Evolutionary conservation across 2,797 vertebrate genomes (phyloP).

Genomic region (Sternarchorhynchus goeldii): DNA sequence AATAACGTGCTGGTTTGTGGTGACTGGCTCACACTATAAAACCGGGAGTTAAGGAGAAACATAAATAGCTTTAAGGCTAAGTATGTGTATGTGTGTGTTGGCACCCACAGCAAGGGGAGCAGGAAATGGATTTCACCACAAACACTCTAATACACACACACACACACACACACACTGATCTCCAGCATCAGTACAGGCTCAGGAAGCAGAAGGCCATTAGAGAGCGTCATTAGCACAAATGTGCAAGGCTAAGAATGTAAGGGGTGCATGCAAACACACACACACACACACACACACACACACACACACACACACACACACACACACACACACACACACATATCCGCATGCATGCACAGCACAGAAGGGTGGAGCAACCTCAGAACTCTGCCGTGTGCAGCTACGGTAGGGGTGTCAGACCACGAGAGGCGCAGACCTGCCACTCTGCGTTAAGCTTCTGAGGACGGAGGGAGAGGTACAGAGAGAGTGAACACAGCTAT

Average conservation of each 20-base stretch:
- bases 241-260: conserved; percentile 10
- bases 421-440: conserved; percentile 54
- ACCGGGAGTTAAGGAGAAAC: conserved; percentile 34
- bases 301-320: conserved; percentile 6
- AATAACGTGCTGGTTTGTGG: not conserved
- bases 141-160: conserved; percentile 26
- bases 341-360: not conserved
- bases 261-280: not conserved
- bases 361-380: not conserved
- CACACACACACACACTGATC: conserved; percentile 40
- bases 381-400: not conserved
- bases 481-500: conserved; percentile 28
- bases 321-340: conserved; percentile 11
- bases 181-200: conserved; percentile 37
- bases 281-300: conserved; percentile 22
- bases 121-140: conserved; percentile 19
- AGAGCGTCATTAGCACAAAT: conserved; percentile 51
- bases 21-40: conserved; percentile 26
- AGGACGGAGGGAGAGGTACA: conserved; percentile 52
- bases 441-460: conserved; percentile 56
- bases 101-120: not conserved
- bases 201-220: conserved; percentile 51
- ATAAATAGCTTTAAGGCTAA: conserved; percentile 27
- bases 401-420: conserved; percentile 12
- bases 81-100: conserved; percentile 14